Evolutionary conservation across 2,888 invertebrate genomes (phyloP), one percentile per base, ranked within the genome.

Genomic region (Alitta virens): DNA sequence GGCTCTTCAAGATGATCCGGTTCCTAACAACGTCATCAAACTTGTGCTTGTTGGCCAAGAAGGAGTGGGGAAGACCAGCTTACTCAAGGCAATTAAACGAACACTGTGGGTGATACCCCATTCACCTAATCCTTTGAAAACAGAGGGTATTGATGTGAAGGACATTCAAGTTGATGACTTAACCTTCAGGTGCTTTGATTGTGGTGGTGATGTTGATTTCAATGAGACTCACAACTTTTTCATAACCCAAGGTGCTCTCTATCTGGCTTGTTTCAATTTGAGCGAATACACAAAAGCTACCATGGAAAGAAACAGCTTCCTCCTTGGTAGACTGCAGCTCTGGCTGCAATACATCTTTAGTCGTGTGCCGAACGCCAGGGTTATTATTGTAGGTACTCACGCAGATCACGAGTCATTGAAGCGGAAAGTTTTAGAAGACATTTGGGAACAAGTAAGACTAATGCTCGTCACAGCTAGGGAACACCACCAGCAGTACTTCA

Each of bases 151-250:
- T 1, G 21, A 62, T 14, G 52, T 62, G 2, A 56, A 62, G 33
- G 66, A 68, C 54, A 64, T 69, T 26, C 33, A 62, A 9, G 52
- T 69, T 53, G 65, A 63, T 18, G 68, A 65, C 27, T 26, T 65
- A 16, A 65, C 67, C 27, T 54, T 67, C 14, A 50, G 65, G 51
- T 68, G 68, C 42, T 69, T 69, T 50, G 69, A 69, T 62, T 69
- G 69, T 46, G 68, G 69, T 26, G 69, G 69, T 9, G 66, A 68
- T 58, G 69, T 67, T n/a, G 69, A 69, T 50, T 69, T 69, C 56
- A 68, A 69, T 61, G 69, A 69, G 43, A 68, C 66, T 7, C 69
- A 69, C 51, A 64, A 63, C n/a, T 69, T 69, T 62, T 69, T 69
- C 64, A 65, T 69, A 21, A 69, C 68, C 2, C 65, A 64, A n/a